Evolutionary conservation across 2,797 vertebrate species (phyloP).

Genomic region (Gallinago solitaria): DNA sequence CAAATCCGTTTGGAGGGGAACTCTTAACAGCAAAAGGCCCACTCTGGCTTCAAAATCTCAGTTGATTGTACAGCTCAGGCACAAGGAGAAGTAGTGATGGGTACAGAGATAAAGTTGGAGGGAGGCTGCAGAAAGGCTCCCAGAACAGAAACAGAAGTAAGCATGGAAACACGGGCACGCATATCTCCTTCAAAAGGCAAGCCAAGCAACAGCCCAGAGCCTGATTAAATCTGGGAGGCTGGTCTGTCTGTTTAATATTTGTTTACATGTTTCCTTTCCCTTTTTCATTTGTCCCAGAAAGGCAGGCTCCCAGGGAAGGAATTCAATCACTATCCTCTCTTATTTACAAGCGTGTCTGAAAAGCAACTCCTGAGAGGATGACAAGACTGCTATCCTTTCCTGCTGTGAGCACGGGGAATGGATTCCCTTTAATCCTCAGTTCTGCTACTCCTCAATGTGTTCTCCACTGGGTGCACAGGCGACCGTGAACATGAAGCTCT

Average conservation of each 20-base stretch:
- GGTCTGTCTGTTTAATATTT: constrained; percentile 4
- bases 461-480: not conserved
- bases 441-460: not conserved
- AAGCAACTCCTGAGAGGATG: constrained; percentile 11
- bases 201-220: not conserved
- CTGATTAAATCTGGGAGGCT: not conserved
- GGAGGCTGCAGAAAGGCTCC: not conserved
- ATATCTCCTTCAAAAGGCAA: not conserved
- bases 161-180: not conserved
- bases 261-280: constrained; percentile 33
- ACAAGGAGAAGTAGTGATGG: not conserved
- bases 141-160: not conserved
- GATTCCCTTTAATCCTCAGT: not conserved
- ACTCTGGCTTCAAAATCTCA: not conserved
- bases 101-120: not conserved
- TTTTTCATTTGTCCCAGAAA: constrained; percentile 26
- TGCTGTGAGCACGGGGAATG: not conserved
- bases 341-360: not conserved
- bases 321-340: constrained; percentile 23
- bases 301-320: constrained; percentile 4
- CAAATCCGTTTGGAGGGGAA: not conserved
- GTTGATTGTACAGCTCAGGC: not conserved
- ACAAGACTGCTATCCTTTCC: not conserved
- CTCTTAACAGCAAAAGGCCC: not conserved
- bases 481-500: not conserved